Evolutionary conservation across 1,140 invertebrate genomes (phyloP), one percentile per base, ranked within the genome.

Genomic region (Bombus waltoni): DNA sequence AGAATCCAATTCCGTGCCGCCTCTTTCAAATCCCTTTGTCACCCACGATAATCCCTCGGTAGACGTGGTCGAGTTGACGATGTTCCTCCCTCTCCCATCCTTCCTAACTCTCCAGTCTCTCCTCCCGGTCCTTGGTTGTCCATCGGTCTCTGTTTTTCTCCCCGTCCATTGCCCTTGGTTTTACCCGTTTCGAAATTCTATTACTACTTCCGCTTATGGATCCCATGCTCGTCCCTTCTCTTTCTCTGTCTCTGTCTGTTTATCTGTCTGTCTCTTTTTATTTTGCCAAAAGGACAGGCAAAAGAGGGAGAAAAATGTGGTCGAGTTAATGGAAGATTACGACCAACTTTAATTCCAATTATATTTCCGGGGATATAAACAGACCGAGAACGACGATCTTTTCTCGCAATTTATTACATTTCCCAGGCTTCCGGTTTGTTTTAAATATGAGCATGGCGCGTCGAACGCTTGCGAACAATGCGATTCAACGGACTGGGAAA

Each of bases 11-110:
- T 80, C 84, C 84, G 71, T 72, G 87, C 87, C 81, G 88, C 89
- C 85, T 88, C 88, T 83, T 89, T 87, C 86, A 89, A 90, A 90
- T 89, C 89, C 88, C 81, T 89, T 89, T 89, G 85, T 90, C 85
- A 77, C 86, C 81, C 81, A 79, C 88, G 85, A 90, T 90, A 90
- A 90, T 90, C 89, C 85, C 59, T 71, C 89, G 73, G 88, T 81
- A 80, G 85, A 90, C 89, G 85, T 87, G 85, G 81, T 80, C 72
- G 80, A 79, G 71, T 70, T 87, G 88, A 81, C 85, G 89, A 85
- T 87, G 75, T 85, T 87, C 62, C 74, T 57, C 62, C 59, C 75
- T 35, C 70, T 44, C 25, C 13, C 44, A 35, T 22, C 78, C 77
- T 57, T 11, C 13, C 32, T 66, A 66, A 66, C 18, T 42, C 47